Evolutionary conservation across 2,888 invertebrate species (phyloP), one percentile per base, ranked within the genome.

Genomic region (Caenorhabditis imperialis): DNA sequence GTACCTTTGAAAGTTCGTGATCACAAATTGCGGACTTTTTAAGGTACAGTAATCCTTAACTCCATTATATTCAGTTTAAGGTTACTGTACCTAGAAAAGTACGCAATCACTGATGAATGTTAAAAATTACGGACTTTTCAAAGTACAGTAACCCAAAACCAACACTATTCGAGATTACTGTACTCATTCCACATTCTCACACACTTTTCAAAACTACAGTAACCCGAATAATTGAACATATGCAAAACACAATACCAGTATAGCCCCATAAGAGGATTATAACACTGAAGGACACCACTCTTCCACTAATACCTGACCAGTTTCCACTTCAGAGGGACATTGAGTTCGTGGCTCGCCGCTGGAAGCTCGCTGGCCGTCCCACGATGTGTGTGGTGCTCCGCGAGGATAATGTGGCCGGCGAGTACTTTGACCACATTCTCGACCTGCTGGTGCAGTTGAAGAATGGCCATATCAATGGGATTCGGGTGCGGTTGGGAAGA

Each of bases 401-500:
- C 42, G 96, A 97, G 89, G 96, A 96, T 88, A 89, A 89, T 75
- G 88, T 90, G 37, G 76, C 79, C 12, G 82, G 98, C 90, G 94
- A 95, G 0, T 95, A 96, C 88, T 96, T 97, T 89, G 94, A 94
- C 88, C 94, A 96, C 90, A 95, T 99, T 93, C 90, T 99, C 18
- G 95, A 97, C 88, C 90, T 99, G 62, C 92, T 99, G 87, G 96
- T 98, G 7, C 95, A 95, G 93, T 91, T 99, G 53, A 98, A 98
- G 90, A 95, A 95, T 88, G 98, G 98, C 1, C 93, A 94, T 88
- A 95, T 97, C 88, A 95, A 96, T 89, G 95, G 95, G 40, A 93
- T 97, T 84, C 95, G 97, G 90, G 96, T 99, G 48, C 92, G 97
- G 77, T 93, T 97, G 60, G 99, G 98, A 0, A 91, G 90, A 53